These are phyloP conservation scores for Zoanthus solanderi DNA, from an alignment of 92 coral and sea anemone genomes.

Conservation along the genomic window DNA sequence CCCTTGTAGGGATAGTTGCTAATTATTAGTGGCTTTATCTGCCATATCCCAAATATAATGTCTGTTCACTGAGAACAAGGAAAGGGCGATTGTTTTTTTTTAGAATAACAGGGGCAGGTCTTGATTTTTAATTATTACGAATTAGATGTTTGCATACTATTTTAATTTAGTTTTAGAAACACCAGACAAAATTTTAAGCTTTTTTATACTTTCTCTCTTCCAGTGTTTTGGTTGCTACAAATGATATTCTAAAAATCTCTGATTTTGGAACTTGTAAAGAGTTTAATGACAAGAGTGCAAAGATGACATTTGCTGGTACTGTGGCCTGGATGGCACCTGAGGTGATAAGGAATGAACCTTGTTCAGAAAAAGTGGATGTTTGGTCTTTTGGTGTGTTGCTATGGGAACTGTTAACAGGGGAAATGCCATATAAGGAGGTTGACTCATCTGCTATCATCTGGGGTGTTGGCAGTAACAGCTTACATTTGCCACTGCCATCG, in stretches of 20 bases:
- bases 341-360: constrained; percentile 90
- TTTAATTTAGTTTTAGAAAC: too few species aligned
- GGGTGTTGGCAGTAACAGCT: constrained; percentile 94
- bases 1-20: too few species aligned
- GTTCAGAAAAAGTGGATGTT: constrained; percentile 91
- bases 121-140: too few species aligned
- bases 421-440: constrained; percentile 90
- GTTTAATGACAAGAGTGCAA: constrained; percentile 90
- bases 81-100: too few species aligned
- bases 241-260: constrained; percentile 86
- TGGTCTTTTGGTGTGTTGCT: constrained; percentile 94
- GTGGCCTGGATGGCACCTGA: constrained; percentile 99
- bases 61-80: too few species aligned
- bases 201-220: neutral
- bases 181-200: too few species aligned
- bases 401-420: constrained; percentile 95
- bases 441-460: constrained; percentile 92
- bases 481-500: constrained; percentile 87
- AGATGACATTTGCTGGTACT: constrained; percentile 95
- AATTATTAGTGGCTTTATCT: too few species aligned
- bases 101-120: too few species aligned
- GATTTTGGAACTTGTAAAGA: constrained; percentile 94
- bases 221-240: constrained; percentile 85
- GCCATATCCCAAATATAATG: too few species aligned
- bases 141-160: too few species aligned